phyloP scores from a whole-genome alignment of 1,140 invertebrate species.

The Heterodera carotae region DNA sequence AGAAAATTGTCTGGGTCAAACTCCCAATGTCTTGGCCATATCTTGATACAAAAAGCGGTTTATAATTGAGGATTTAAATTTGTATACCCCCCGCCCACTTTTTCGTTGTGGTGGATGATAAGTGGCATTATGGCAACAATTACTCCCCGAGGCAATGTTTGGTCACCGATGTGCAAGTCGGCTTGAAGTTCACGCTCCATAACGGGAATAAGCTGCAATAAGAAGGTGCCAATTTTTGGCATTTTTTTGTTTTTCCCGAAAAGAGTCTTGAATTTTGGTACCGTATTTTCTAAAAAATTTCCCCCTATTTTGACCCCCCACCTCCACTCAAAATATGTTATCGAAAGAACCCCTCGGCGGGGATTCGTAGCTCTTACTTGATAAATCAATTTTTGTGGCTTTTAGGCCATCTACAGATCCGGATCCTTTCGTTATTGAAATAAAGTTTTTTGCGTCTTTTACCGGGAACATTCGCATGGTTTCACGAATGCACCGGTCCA shows the following conservation, averaged over 20 bases:
- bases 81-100: not conserved
- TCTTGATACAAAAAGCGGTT: constrained; percentile 9
- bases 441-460: not conserved
- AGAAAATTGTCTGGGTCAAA: constrained; percentile 37
- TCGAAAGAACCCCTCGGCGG: no score
- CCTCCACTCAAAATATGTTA: no score
- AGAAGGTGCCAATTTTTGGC: not conserved
- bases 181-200: not conserved
- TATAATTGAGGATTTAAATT: not conserved
- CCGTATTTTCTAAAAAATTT: not conserved
- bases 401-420: no score
- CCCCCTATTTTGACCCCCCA: no score
- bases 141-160: constrained; percentile 1
- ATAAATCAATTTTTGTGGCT: no score
- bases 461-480: not conserved
- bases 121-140: constrained; percentile 6
- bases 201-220: not conserved
- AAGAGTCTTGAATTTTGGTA: no score
- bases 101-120: constrained; percentile 15
- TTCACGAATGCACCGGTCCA: not conserved
- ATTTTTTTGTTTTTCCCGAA: not conserved
- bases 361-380: no score
- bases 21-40: constrained; percentile 23
- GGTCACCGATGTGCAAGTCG: constrained; percentile 10
- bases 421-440: no score